Conservation (phyloP, 2,888 invertebrate species). For the Caenorhabditis becei region DNA sequence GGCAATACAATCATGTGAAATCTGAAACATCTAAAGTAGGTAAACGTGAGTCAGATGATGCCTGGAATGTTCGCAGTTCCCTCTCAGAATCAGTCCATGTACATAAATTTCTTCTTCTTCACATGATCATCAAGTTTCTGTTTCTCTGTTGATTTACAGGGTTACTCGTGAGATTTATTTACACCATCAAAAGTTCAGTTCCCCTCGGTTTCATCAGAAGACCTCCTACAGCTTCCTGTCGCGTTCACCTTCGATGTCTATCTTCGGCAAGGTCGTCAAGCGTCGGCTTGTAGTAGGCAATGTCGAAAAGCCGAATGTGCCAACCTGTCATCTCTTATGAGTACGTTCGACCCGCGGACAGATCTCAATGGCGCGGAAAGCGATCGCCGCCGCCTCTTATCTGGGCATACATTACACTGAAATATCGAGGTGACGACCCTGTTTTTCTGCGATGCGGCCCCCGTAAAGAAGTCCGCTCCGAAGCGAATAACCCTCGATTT, state of each 20-base stretch:
- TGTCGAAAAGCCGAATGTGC: constrained; percentile 56
- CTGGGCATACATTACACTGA: constrained; percentile 55
- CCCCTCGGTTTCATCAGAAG: constrained; percentile 11
- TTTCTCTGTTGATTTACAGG: constrained; percentile 55
- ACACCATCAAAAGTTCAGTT: constrained; percentile 8
- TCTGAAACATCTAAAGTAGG: no score
- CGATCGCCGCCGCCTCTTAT: constrained; percentile 36
- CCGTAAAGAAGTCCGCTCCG: constrained; percentile 4
- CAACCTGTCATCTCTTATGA: constrained; percentile 50
- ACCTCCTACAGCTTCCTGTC: constrained; percentile 10
- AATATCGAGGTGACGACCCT: constrained; percentile 39
- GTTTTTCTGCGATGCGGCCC: constrained; percentile 13
- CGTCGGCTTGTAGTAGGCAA: constrained; percentile 30
- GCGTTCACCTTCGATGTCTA: constrained; percentile 27
- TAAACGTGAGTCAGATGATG: neutral
- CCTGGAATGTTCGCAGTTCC: neutral
- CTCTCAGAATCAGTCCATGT: constrained; percentile 15
- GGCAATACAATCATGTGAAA: neutral
- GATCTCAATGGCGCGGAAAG: constrained; percentile 52
- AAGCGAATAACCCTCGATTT: neutral
- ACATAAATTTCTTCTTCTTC: constrained; percentile 34
- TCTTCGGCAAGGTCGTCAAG: constrained; percentile 36
- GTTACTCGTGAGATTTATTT: constrained; percentile 49
- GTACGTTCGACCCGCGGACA: constrained; percentile 19
- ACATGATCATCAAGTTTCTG: constrained; percentile 57